A percentile compares a stretch with the other conserved stretches of the same genome.
Evolutionary conservation across 2,888 invertebrate species (phyloP).

Genomic region (Drosophila borealis): DNA sequence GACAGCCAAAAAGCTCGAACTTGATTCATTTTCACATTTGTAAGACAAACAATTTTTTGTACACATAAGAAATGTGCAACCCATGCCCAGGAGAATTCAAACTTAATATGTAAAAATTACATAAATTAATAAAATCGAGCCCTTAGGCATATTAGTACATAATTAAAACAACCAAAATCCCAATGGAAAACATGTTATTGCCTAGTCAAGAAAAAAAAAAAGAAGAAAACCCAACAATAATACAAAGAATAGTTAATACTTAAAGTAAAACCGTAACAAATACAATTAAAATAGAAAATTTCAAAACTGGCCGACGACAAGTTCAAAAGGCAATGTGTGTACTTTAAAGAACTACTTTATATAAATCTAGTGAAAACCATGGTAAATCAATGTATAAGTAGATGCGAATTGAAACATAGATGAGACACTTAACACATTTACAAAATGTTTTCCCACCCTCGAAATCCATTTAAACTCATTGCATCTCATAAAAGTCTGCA

Average conservation of each 20-base stretch:
- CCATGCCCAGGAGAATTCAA: constrained; percentile 32
- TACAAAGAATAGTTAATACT: constrained; percentile 17
- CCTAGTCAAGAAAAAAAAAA: constrained; percentile 1
- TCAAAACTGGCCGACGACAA: constrained; percentile 36
- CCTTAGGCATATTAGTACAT: constrained; percentile 28
- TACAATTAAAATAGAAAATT: constrained; percentile 5
- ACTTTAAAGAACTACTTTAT: constrained; percentile 76
- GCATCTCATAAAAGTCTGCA: constrained; percentile 21
- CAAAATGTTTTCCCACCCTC: constrained; percentile 1
- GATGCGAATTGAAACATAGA: constrained; percentile 11
- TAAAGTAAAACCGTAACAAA: constrained; percentile 1
- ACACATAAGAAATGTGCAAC: constrained; percentile 29
- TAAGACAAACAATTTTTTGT: constrained; percentile 69
- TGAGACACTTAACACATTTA: constrained; percentile 13
- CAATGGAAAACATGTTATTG: constrained; percentile 9
- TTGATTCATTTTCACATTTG: constrained; percentile 76
- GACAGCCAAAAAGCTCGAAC: constrained; percentile 59
- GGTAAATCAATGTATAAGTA: constrained; percentile 34
- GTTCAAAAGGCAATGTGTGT: constrained; percentile 64
- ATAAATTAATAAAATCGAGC: constrained; percentile 2
- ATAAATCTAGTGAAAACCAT: constrained; percentile 59
- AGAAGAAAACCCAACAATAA: constrained; percentile 10
- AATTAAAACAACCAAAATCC: constrained; percentile 27
- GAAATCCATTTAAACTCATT: constrained; percentile 8
- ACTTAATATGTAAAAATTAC: constrained; percentile 30